phyloP scores from a whole-genome alignment of 2,113 vertebrate species.

The Caretta caretta region DNA sequence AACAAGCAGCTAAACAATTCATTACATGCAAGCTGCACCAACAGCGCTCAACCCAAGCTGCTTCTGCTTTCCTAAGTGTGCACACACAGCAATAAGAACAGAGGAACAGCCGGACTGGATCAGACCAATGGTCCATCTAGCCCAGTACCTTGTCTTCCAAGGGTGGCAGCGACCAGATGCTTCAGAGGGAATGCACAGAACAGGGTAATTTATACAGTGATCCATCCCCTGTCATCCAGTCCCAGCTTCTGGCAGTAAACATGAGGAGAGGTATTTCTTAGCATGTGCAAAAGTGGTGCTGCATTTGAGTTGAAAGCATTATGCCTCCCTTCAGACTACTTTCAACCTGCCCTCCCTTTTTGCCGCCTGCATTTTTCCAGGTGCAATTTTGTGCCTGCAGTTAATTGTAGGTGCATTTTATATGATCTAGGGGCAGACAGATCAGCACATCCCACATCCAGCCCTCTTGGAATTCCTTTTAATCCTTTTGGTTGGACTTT shows the following conservation, averaged over 20 bases:
- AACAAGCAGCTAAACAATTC: conserved; percentile 17
- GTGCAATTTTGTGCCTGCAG: not conserved
- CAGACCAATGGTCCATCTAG: not conserved
- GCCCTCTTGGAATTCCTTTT: not conserved
- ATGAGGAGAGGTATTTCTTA: not conserved
- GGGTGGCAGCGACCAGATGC: not conserved
- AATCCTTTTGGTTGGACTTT: not conserved
- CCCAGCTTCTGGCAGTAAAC: not conserved
- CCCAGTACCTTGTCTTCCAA: not conserved
- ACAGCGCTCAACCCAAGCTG: not conserved
- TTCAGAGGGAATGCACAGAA: not conserved
- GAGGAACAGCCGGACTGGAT: not conserved
- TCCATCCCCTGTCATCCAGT: not conserved
- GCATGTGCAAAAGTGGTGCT: not conserved
- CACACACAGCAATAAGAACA: not conserved
- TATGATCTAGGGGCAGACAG: not conserved
- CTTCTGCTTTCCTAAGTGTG: not conserved
- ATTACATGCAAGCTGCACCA: not conserved
- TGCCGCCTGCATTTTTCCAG: not conserved
- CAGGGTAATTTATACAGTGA: not conserved
- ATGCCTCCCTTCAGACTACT: accelerated
- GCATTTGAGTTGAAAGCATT: not conserved
- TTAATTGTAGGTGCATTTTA: not conserved
- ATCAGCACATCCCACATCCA: too few species aligned
- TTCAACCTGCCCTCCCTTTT: not conserved